Evolutionary conservation across 2,797 vertebrate species (phyloP).

Genomic region (Myiothlypis chrysogaster): DNA sequence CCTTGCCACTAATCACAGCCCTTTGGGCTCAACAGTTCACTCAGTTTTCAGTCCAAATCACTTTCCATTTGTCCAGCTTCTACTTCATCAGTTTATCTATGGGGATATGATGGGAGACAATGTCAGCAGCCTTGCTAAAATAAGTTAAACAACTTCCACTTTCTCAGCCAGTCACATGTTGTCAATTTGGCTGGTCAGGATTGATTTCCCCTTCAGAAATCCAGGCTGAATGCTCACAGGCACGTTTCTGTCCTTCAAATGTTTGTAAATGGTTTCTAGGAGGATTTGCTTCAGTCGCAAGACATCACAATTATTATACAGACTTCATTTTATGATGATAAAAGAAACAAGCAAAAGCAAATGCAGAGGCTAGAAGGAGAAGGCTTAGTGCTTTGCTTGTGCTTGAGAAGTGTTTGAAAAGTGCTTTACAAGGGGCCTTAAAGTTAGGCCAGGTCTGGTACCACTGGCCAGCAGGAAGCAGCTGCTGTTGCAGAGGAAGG

Average conservation of each 20-base stretch:
- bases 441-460: background rate
- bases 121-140: background rate
- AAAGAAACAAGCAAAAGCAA: background rate
- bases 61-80: background rate
- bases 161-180: background rate
- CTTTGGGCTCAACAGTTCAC: background rate
- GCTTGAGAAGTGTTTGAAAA: background rate
- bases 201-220: background rate
- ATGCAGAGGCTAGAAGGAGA: background rate
- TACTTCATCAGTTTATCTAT: background rate
- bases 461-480: rapidly evolving
- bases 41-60: background rate
- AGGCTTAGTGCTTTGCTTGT: background rate
- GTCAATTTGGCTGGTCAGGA: background rate
- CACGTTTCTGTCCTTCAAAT: background rate
- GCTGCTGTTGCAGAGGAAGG: background rate
- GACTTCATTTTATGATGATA: background rate
- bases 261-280: background rate
- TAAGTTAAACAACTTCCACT: background rate
- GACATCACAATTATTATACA: background rate
- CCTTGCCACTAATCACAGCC: background rate
- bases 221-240: background rate
- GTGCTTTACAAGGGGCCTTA: background rate
- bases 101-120: background rate
- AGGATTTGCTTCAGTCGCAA: background rate